Conservation (phyloP, 2,113 vertebrate species). For the human region GRCh38 chr12:55812501-55813000, state of each 20-base stretch:
- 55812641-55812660: conserved; percentile 19
- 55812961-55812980: no score
- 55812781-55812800: not conserved
- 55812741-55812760: conserved; percentile 4
- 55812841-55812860: conserved; percentile 18
- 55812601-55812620: conserved; percentile 25
- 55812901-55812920: conserved; percentile 39
- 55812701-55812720: not conserved
- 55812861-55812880: conserved; percentile 39
- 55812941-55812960: not conserved
- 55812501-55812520: not conserved
- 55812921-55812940: not conserved
- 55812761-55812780: not conserved
- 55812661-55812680: not conserved
- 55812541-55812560: not conserved
- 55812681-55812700: conserved; percentile 27
- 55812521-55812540: conserved; percentile 7
- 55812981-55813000: no score
- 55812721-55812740: not conserved
- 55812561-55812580: not conserved
- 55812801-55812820: not conserved
- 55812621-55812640: not conserved
- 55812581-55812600: not conserved
- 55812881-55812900: not conserved
- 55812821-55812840: not conserved